phyloP scores from a whole-genome alignment of 2,113 vertebrate genomes.

The Nerophis lumbriciformis region DNA sequence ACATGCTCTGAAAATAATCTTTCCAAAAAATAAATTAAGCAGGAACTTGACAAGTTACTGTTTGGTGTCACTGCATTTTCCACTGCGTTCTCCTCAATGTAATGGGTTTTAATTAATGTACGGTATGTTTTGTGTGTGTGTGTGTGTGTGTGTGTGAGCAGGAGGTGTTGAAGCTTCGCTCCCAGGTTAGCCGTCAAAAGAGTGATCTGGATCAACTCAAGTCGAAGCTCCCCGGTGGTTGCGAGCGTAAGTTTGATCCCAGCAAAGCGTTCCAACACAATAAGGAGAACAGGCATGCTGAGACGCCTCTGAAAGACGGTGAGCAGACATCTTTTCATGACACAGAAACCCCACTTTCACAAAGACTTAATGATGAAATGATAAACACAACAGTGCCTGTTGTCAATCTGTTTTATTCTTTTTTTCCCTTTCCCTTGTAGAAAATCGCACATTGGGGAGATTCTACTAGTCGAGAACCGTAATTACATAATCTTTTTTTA shows the following conservation, averaged over 20 bases:
- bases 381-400: neutral
- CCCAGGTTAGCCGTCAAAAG: slow-evolving; percentile 73
- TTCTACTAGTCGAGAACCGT: slow-evolving; percentile 4
- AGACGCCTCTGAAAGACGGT: slow-evolving; percentile 77
- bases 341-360: neutral
- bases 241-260: slow-evolving; percentile 77
- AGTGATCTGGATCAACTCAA: slow-evolving; percentile 74
- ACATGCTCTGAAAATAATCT: too few relatives aligned
- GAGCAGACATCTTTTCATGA: slow-evolving; percentile 25
- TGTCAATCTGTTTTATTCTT: neutral
- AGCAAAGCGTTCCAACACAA: slow-evolving; percentile 86
- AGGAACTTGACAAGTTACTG: too few relatives aligned
- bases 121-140: too few relatives aligned
- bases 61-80: too few relatives aligned
- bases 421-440: slow-evolving; percentile 17
- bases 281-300: slow-evolving; percentile 82
- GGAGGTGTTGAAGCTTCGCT: slow-evolving; percentile 81
- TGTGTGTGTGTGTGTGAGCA: slow-evolving; percentile 40
- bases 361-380: neutral
- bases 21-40: too few relatives aligned
- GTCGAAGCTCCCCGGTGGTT: slow-evolving; percentile 49
- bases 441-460: slow-evolving; percentile 16
- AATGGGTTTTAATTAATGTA: too few relatives aligned
- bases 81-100: too few relatives aligned
- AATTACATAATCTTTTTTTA: neutral